These are phyloP conservation scores for Pyrocephalus nanus DNA, from an alignment of 2,797 vertebrate genomes.

Conservation along the genomic window DNA sequence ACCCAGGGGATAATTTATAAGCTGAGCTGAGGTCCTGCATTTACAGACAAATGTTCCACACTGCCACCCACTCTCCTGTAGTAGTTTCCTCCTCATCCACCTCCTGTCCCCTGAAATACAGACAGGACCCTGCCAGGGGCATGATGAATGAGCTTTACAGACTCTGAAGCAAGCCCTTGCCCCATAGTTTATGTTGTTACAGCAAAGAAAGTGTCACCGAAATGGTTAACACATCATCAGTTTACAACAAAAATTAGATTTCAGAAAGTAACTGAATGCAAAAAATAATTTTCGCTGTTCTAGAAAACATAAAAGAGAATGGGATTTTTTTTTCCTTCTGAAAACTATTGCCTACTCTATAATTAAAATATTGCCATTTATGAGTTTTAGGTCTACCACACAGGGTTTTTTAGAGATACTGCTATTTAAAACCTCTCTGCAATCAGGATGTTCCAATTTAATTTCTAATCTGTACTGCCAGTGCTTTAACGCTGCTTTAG, in stretches of 20 bases:
- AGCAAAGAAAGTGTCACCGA: neutral
- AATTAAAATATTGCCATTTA: neutral
- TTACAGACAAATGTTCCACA: neutral
- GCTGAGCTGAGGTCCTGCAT: neutral
- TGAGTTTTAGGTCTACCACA: neutral
- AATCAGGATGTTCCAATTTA: neutral
- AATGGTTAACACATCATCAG: neutral
- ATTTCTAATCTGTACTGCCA: neutral
- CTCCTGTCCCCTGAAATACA: neutral
- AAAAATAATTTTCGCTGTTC: neutral
- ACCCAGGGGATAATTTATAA: slow-evolving; percentile 36
- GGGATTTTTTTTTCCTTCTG: neutral
- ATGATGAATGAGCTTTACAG: neutral
- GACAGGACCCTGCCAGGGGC: neutral
- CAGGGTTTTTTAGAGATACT: neutral
- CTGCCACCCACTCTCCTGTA: neutral
- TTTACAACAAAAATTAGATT: neutral
- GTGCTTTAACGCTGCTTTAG: rapidly evolving
- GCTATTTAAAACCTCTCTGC: neutral
- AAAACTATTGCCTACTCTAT: neutral
- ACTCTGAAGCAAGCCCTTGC: neutral
- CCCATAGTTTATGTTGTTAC: neutral
- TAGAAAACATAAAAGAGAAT: neutral
- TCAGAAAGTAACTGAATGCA: neutral
- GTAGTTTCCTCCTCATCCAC: neutral